These are phyloP conservation scores for Sitobion miscanthi DNA, from an alignment of 1,140 invertebrate genomes.

Conservation along the genomic window DNA sequence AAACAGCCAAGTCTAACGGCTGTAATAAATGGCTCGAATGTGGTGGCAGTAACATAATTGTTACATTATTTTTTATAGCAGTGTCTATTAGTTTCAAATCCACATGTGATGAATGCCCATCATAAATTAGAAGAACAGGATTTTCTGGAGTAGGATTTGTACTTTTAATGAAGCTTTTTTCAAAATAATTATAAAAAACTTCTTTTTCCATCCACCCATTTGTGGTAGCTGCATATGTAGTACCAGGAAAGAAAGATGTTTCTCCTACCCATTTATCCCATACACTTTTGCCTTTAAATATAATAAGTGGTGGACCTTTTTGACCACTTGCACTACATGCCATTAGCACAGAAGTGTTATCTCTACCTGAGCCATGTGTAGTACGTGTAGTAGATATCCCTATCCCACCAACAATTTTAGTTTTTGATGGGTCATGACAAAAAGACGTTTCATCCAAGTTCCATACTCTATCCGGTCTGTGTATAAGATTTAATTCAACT, in stretches of 20 bases:
- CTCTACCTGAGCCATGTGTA: background rate
- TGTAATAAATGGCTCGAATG: conserved; percentile 59
- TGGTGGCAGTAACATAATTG: conserved; percentile 57
- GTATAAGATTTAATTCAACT: background rate
- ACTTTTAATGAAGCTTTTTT: conserved; percentile 56
- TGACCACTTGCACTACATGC: background rate
- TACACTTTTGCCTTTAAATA: conserved; percentile 60
- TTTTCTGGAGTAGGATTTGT: conserved; percentile 38
- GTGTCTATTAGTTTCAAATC: conserved; percentile 1
- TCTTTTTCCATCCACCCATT: conserved; percentile 62
- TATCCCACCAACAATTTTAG: background rate
- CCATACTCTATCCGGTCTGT: background rate
- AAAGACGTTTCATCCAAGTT: background rate
- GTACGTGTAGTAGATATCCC: background rate
- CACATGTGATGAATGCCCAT: conserved; percentile 55
- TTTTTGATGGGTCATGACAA: background rate
- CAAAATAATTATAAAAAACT: conserved; percentile 61
- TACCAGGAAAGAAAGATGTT: conserved; percentile 59
- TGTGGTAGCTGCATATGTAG: conserved; percentile 60
- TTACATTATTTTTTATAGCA: conserved; percentile 54
- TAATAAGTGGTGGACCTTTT: conserved; percentile 60
- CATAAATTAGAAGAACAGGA: conserved; percentile 55
- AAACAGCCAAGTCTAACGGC: conserved; percentile 58
- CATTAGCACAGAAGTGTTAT: background rate
- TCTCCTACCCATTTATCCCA: conserved; percentile 60